These are phyloP conservation scores for Vollenhovia emeryi DNA, from an alignment of 1,140 invertebrate species.

Conservation along the genomic window DNA sequence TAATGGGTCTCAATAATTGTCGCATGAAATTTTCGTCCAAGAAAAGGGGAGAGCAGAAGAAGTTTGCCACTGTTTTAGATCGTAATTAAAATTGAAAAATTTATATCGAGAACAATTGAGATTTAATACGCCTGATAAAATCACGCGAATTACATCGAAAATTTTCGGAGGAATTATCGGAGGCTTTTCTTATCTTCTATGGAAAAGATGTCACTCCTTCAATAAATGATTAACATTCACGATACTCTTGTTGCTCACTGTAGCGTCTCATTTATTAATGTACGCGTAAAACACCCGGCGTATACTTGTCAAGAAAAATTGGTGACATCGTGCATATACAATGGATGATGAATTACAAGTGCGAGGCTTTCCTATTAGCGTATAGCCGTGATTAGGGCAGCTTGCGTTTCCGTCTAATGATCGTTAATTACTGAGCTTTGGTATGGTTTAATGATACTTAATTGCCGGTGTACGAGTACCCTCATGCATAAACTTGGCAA, in stretches of 20 bases:
- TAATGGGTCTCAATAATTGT: too few relatives aligned
- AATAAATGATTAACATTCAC: neutral
- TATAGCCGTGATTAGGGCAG: neutral
- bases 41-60: too few relatives aligned
- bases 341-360: constrained; percentile 7
- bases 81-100: too few relatives aligned
- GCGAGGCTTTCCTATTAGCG: neutral
- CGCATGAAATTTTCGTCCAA: too few relatives aligned
- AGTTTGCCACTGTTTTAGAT: too few relatives aligned
- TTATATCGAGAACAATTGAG: neutral
- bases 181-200: neutral
- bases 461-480: constrained; percentile 31
- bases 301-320: neutral
- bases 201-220: neutral
- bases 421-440: constrained; percentile 40
- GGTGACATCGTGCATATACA: neutral
- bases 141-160: neutral
- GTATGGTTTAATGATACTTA: constrained; percentile 42
- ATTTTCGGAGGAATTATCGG: neutral
- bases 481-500: constrained; percentile 12
- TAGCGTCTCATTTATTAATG: neutral
- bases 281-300: neutral
- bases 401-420: constrained; percentile 1
- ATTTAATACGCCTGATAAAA: neutral
- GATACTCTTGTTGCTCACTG: neutral